Conservation (phyloP, 2,888 invertebrate species). For the Mythimna ferrago region DNA sequence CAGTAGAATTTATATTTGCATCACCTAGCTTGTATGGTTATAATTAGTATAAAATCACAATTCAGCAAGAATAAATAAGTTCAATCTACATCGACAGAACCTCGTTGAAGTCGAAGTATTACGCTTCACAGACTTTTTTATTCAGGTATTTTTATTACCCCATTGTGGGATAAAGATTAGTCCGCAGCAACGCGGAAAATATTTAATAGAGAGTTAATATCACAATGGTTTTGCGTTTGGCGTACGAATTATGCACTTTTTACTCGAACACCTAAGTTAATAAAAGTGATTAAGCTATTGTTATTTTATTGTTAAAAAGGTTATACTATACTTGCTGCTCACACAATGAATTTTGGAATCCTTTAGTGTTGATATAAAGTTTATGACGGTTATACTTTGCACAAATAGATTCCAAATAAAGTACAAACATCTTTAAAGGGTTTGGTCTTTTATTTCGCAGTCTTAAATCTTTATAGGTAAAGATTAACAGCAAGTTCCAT, state of each 20-base stretch:
- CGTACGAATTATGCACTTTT: slow-evolving; percentile 72
- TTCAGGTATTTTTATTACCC: slow-evolving; percentile 83
- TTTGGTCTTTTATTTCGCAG: neutral
- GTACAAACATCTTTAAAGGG: neutral
- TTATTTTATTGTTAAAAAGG: slow-evolving; percentile 53
- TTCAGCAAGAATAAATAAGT: slow-evolving; percentile 13
- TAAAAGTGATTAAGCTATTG: slow-evolving; percentile 68
- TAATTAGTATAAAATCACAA: slow-evolving; percentile 14
- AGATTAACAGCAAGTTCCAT: slow-evolving; percentile 18
- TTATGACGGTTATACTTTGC: slow-evolving; percentile 17
- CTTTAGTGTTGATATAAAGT: slow-evolving; percentile 15
- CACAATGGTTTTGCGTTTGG: slow-evolving; percentile 73
- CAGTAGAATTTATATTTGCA: slow-evolving; percentile 3
- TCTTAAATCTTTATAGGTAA: neutral
- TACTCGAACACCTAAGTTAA: slow-evolving; percentile 68
- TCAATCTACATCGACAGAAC: slow-evolving; percentile 45
- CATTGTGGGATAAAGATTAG: slow-evolving; percentile 82
- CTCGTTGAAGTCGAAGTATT: slow-evolving; percentile 26
- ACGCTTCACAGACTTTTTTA: slow-evolving; percentile 70
- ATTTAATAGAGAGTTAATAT: slow-evolving; percentile 85
- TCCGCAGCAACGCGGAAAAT: slow-evolving; percentile 84
- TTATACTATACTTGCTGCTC: slow-evolving; percentile 2
- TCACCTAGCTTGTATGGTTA: slow-evolving; percentile 10
- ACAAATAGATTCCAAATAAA: slow-evolving; percentile 4
- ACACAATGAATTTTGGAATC: slow-evolving; percentile 18